Percentiles rank a stretch among this genome's conserved stretches.
These are phyloP conservation scores for Cisticola juncidis DNA, from an alignment of 2,113 vertebrate genomes.

Conservation along the genomic window DNA sequence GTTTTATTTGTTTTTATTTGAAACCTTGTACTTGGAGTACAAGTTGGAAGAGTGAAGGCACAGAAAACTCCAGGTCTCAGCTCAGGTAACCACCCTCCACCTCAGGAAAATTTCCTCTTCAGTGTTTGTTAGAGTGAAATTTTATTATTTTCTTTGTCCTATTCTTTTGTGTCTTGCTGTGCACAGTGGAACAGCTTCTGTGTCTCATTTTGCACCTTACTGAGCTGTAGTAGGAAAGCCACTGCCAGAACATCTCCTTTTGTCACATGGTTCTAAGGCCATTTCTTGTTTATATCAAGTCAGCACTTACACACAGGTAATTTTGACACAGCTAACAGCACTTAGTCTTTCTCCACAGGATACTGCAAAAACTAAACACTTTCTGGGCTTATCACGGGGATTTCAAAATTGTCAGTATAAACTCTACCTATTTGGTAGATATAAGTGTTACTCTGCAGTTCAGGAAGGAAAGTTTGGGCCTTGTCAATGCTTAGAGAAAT, in stretches of 20 bases:
- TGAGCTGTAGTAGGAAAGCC: conserved; percentile 4
- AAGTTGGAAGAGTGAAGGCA: too few relatives aligned
- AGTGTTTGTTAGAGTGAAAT: not conserved
- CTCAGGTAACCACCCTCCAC: not conserved
- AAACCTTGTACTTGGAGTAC: not conserved
- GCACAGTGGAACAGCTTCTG: not conserved
- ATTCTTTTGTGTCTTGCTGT: not conserved
- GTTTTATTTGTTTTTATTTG: not conserved
- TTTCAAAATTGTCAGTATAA: conserved; percentile 45
- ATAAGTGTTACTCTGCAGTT: not conserved
- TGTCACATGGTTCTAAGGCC: conserved; percentile 6
- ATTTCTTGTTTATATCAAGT: conserved; percentile 52
- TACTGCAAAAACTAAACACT: not conserved
- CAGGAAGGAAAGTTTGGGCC: not conserved
- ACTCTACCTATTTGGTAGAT: not conserved
- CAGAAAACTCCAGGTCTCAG: not conserved
- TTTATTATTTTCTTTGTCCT: not conserved
- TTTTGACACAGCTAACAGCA: conserved; percentile 1
- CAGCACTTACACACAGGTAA: conserved; percentile 52
- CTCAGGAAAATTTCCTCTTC: not conserved
- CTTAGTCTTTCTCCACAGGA: conserved; percentile 37
- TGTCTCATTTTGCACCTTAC: conserved; percentile 15
- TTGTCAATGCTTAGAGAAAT: not conserved
- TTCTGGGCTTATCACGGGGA: not conserved
- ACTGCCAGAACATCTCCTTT: not conserved